Base-by-base conservation (phyloP, 2,888 invertebrate genomes). In the Lottia scabra region DNA sequence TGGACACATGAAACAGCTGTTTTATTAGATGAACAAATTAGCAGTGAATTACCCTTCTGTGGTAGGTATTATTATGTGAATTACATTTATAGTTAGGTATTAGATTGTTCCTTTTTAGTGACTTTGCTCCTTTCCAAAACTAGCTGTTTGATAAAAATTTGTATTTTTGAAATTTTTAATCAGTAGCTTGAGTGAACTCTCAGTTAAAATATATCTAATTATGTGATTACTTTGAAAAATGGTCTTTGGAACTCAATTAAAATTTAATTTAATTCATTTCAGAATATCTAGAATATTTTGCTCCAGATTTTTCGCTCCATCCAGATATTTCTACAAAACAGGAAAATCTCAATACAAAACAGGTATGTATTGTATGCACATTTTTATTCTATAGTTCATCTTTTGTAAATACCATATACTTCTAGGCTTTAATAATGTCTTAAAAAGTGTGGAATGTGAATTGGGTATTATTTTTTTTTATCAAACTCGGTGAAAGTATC, bases 1-100 rank as follows among this genome's bases (percentile, higher is more conserved):
- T 99, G 99, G 99, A 98, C 99, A 0, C 98, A 98, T 85, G 99
- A 99, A 90, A 99, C 99, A 0, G 96, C 98, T 0, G 91, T 99
- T 0, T 90, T 99, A 1, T 93, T 98, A 0, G 98, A 98, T 85
- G 96, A 98, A 85, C 94, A 89, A 70, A 96, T 99, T 72, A 95
- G 95, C 67, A 96, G 98, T 88, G 98, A 99, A 86, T 92, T 99
- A 56, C 99, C 99, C 0, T 95, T 95, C 88, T 97, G 95, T 85
- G 90, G 90, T 90, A 75, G 67, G 79, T 23, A 23, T 62, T 23
- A 62, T 4, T 56, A 23, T 62, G n/a, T 19, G 4, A 62, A 62
- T 38, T 38, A 38, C n/a, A 38, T 38, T 38, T 38, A 38, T 8
- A 8, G 38, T 4, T 27, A 45, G n/a, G 4, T 45, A 27, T 38